Base-by-base conservation (phyloP, 2,113 vertebrate genomes). In the Tautogolabrus adspersus region DNA sequence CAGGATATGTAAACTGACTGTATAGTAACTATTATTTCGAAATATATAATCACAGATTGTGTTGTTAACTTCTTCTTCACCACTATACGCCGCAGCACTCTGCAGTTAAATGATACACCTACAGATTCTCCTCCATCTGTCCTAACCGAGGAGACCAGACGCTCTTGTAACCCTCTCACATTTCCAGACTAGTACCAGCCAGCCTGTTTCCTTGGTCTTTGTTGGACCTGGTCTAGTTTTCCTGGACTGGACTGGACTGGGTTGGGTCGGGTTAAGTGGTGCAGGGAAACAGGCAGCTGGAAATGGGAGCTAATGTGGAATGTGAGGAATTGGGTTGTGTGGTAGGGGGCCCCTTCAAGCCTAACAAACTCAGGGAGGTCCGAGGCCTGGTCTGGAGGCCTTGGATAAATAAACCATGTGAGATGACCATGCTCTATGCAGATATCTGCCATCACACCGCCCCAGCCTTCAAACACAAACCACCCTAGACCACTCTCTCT, bases 281-380 rank as follows among this genome's bases (percentile, higher is more conserved):
- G 51, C 88, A 93, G 72, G 82, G 87, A 89, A 92, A 85, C 78
- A 89, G 90, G 92, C 93, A 94, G 93, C 93, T 95, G 93, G 93
- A 94, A 94, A 93, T 94, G 87, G 90, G 90, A 94, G 93, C 92
- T 93, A 85, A 95, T 93, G 90, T 94, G 94, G 94, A 95, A 95
- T 95, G 93, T 92, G 85, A 93, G 90, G 94, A 95, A 95, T 94
- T 95, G 92, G 90, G 90, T 83, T 90, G 92, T 95, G 94, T 92
- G 91, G 91, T 93, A 91, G 90, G 91, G 93, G 91, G 93, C 93
- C 94, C 92, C 93, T 92, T 93, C 91, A 95, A 95, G 92, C 94
- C 94, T 95, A 95, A 95, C 95, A 96, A 95, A 96, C 94, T 94
- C 93, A 95, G 94, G 94, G 95, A 95, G 95, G 95, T 95, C 95